Evolutionary conservation across 2,888 invertebrate genomes (phyloP).

Genomic region (Amphipoea lucens): DNA sequence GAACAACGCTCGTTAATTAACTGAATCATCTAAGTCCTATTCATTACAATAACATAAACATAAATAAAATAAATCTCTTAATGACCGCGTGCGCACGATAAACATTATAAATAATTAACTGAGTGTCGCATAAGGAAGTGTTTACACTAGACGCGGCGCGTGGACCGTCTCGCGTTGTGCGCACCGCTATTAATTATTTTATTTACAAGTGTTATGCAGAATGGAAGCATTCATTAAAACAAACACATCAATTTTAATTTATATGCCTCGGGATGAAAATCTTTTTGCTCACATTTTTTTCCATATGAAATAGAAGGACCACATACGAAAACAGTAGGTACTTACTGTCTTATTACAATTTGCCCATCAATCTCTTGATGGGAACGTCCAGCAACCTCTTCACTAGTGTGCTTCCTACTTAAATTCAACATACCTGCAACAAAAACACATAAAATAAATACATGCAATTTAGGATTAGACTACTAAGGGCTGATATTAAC

Average conservation of each 20-base stretch:
- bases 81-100: conserved; percentile 38
- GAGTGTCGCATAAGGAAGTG: conserved; percentile 62
- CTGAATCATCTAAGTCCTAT: conserved; percentile 22
- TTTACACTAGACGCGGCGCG: conserved; percentile 62
- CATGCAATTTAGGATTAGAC: neutral
- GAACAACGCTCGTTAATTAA: neutral
- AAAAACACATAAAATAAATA: neutral
- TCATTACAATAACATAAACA: conserved; percentile 43
- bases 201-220: conserved; percentile 27
- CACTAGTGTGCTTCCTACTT: neutral
- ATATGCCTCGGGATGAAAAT: neutral
- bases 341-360: neutral
- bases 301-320: neutral
- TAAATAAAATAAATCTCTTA: conserved; percentile 35
- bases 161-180: conserved; percentile 33
- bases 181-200: conserved; percentile 48
- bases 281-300: neutral
- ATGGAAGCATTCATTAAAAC: conserved; percentile 7
- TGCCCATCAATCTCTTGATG: neutral
- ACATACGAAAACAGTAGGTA: neutral
- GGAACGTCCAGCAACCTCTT: neutral
- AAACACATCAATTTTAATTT: neutral
- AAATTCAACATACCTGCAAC: neutral
- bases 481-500: neutral
- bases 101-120: conserved; percentile 62